phyloP scores from a whole-genome alignment of 2,888 invertebrate genomes.

The Agriopis leucophaearia region DNA sequence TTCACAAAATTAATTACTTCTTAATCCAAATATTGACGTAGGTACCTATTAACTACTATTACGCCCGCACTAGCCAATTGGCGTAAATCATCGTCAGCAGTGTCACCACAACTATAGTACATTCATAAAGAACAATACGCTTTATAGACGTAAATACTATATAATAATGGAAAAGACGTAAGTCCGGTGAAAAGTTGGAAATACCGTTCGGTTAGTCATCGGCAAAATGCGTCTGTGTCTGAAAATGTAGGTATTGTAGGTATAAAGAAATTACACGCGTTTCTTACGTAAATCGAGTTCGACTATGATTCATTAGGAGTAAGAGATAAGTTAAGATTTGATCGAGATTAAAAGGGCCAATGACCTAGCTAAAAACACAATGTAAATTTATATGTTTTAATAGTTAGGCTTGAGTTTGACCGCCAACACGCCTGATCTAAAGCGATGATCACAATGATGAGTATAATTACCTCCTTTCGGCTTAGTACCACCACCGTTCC shows the following conservation, averaged over 20 bases:
- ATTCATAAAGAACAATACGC: slow-evolving; percentile 11
- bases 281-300: neutral
- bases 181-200: slow-evolving; percentile 11
- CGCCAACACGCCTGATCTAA: no score
- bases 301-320: neutral
- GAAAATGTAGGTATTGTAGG: neutral
- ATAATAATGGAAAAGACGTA: slow-evolving; percentile 7
- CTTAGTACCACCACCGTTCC: no score
- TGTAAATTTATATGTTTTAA: no score
- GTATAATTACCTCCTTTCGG: no score
- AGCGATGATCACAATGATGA: no score
- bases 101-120: slow-evolving; percentile 7
- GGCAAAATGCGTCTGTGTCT: neutral
- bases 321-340: slow-evolving; percentile 5
- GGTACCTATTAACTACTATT: neutral
- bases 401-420: no score
- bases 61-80: neutral
- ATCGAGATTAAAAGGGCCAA: neutral
- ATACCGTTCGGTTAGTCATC: slow-evolving; percentile 25
- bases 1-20: no score
- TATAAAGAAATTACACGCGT: neutral
- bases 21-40: no score
- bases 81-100: neutral
- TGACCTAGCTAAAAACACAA: neutral
- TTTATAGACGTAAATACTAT: neutral